Conservation (phyloP, 2,797 vertebrate species). For the Neoniphon sammara region DNA sequence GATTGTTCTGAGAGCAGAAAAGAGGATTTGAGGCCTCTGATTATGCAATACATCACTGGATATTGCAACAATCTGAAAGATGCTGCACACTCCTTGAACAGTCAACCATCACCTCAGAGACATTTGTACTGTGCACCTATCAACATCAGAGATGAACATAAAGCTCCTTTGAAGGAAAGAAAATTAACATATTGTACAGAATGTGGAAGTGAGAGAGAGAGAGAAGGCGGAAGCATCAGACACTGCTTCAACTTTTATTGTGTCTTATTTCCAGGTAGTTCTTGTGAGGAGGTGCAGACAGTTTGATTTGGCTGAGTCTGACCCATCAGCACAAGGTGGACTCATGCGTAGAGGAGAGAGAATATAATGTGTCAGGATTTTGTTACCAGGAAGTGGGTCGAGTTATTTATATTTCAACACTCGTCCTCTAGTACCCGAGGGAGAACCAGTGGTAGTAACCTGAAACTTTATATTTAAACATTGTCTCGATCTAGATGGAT, state of each 20-base stretch:
- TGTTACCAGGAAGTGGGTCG: constrained; percentile 85
- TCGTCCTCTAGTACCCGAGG: constrained; percentile 64
- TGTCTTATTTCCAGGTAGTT: constrained; percentile 63
- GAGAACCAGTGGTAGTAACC: constrained; percentile 74
- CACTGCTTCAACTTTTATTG: constrained; percentile 19
- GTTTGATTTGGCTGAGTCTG: constrained; percentile 9
- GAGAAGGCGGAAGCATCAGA: constrained; percentile 8
- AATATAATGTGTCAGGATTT: constrained; percentile 77
- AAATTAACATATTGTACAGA: constrained; percentile 9
- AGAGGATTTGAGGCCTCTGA: not conserved
- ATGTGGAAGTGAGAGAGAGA: constrained; percentile 59
- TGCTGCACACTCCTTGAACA: not conserved
- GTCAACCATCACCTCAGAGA: not conserved
- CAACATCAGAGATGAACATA: constrained; percentile 1
- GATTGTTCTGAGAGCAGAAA: not conserved
- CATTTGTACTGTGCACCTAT: not conserved
- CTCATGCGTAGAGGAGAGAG: constrained; percentile 56
- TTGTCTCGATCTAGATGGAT: constrained; percentile 59
- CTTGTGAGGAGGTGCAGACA: constrained; percentile 6
- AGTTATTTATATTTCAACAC: constrained; percentile 87
- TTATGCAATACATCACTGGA: not conserved
- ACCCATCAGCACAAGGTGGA: constrained; percentile 48
- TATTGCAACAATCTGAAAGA: not conserved
- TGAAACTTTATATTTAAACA: constrained; percentile 76
- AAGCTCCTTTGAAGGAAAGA: not conserved